phyloP scores from a whole-genome alignment of 2,797 vertebrate genomes.

The Sebastes variabilis region DNA sequence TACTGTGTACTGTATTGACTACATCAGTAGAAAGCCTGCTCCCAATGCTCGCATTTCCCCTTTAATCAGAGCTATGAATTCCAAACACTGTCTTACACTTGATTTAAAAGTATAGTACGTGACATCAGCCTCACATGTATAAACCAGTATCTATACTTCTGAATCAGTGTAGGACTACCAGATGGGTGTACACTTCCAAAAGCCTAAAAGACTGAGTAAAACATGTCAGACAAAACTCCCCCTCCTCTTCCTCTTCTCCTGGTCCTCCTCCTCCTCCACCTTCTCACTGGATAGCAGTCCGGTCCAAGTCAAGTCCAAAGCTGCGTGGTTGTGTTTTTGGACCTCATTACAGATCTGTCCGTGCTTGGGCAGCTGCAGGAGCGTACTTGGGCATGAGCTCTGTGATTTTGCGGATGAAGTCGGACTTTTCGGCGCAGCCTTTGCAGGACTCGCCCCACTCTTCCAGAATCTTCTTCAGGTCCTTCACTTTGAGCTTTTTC shows the following conservation, averaged over 20 bases:
- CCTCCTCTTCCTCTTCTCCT: not conserved
- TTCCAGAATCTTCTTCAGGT: conserved; percentile 95
- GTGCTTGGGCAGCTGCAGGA: conserved; percentile 89
- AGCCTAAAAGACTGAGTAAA: not conserved
- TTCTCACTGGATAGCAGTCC: conserved; percentile 16
- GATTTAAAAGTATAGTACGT: not conserved
- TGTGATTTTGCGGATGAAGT: conserved; percentile 96
- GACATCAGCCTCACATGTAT: not conserved
- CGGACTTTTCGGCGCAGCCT: conserved; percentile 95
- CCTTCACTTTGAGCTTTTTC: conserved; percentile 95
- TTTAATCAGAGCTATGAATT: not conserved
- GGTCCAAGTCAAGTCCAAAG: conserved; percentile 38
- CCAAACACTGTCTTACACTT: not conserved
- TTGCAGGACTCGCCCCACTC: conserved; percentile 97
- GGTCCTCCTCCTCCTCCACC: not conserved
- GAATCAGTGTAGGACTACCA: not conserved
- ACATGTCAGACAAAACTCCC: conserved; percentile 2
- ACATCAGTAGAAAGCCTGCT: not conserved
- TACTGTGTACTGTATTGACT: not conserved
- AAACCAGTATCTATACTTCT: not conserved
- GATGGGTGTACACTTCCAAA: not conserved
- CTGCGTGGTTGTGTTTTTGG: not conserved
- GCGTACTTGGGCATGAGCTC: conserved; percentile 98
- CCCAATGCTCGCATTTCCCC: not conserved
- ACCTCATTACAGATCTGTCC: conserved; percentile 87